Evolutionary conservation across 2,888 invertebrate species (phyloP).

Genomic region (Oligia fasciuncula): DNA sequence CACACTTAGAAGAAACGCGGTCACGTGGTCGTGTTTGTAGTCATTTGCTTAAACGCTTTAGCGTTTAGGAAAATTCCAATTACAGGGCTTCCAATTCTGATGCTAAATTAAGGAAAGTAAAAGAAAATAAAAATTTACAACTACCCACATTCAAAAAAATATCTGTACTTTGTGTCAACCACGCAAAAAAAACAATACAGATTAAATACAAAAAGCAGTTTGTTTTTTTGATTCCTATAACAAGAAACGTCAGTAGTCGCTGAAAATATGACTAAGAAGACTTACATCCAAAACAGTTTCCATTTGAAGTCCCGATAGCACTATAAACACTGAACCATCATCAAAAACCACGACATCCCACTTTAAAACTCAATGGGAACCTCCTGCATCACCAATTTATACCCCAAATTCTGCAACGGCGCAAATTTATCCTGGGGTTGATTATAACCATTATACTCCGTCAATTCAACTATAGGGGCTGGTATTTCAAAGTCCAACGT

Average conservation of each 20-base stretch:
- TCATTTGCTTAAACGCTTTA: too few species aligned
- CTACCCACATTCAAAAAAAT: conserved; percentile 31
- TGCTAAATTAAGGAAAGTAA: not conserved
- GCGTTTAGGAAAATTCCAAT: not conserved
- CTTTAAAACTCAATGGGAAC: conserved; percentile 84
- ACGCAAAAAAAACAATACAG: not conserved
- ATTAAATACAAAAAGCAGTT: too few species aligned
- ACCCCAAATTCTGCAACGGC: conserved; percentile 72
- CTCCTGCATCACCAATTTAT: conserved; percentile 81
- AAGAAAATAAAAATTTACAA: conserved; percentile 11
- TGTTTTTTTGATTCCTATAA: not conserved
- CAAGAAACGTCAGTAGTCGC: not conserved
- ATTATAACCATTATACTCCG: conserved; percentile 70
- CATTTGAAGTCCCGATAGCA: not conserved
- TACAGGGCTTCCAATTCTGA: not conserved
- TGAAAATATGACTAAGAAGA: conserved; percentile 9
- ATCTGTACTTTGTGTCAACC: too few species aligned
- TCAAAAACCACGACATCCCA: not conserved
- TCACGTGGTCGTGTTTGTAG: too few species aligned
- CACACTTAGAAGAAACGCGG: too few species aligned
- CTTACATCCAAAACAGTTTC: conserved; percentile 24
- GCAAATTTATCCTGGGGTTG: conserved; percentile 43
- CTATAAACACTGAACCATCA: not conserved
- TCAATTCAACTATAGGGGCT: conserved; percentile 79
- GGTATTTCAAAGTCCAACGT: conserved; percentile 83